Conservation (phyloP, 2,113 vertebrate species). For the Noctilio leporinus region DNA sequence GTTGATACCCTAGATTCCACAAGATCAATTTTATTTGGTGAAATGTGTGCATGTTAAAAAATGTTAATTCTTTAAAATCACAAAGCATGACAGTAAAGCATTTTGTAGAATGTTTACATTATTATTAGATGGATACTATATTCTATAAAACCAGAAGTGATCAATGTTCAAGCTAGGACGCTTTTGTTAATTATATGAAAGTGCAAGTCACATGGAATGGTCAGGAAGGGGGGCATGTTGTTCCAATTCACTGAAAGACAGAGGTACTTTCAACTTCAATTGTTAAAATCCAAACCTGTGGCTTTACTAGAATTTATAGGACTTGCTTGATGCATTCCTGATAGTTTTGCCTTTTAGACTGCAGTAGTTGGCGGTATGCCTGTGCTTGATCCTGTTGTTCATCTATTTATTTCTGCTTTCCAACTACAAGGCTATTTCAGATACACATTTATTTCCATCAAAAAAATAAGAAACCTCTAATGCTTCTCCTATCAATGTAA, state of each 20-base stretch:
- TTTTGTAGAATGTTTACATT: background rate
- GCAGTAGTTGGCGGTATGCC: constrained; percentile 17
- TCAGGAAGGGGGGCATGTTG: background rate
- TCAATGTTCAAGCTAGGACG: background rate
- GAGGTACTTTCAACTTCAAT: constrained; percentile 34
- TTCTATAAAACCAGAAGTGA: background rate
- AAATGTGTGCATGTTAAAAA: background rate
- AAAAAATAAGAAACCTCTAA: constrained; percentile 33
- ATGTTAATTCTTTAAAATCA: no score
- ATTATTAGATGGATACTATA: background rate
- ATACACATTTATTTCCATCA: constrained; percentile 49
- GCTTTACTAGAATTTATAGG: constrained; percentile 67
- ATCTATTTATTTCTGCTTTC: constrained; percentile 48
- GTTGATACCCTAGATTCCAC: rapidly evolving
- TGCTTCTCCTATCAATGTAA: background rate
- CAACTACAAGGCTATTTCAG: constrained; percentile 15
- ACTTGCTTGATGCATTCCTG: constrained; percentile 46
- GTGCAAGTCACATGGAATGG: background rate
- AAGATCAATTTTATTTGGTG: background rate
- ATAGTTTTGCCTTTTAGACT: constrained; percentile 69
- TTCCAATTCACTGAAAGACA: constrained; percentile 55
- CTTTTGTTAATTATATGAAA: constrained; percentile 40
- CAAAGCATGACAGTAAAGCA: background rate
- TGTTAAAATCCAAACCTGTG: constrained; percentile 53
- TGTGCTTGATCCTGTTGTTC: background rate